Evolutionary conservation across 2,888 invertebrate genomes (phyloP).

Genomic region (Entomobrya multifasciata): DNA sequence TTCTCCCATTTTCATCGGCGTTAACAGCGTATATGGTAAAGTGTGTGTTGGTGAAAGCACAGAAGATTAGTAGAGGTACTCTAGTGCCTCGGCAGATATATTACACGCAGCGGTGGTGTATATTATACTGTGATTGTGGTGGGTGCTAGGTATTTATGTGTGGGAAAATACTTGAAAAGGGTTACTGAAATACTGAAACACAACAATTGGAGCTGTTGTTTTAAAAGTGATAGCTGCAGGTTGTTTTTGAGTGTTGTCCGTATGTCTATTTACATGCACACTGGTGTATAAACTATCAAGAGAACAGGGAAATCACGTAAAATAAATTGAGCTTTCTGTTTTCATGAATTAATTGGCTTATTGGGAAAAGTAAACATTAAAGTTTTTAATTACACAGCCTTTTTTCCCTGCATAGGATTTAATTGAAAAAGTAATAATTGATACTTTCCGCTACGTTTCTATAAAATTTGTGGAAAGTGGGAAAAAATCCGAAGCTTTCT

Average conservation of each 20-base stretch:
- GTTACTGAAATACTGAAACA: too few relatives aligned
- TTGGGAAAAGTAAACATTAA: neutral
- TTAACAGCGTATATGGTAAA: neutral
- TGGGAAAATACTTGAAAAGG: too few relatives aligned
- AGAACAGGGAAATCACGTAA: neutral
- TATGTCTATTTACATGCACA: neutral
- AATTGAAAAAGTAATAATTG: conserved; percentile 16
- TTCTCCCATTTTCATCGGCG: conserved; percentile 57
- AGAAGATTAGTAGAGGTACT: conserved; percentile 2
- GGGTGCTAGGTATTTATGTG: too few relatives aligned
- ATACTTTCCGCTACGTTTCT: conserved; percentile 18
- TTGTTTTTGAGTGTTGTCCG: neutral
- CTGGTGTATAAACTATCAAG: neutral
- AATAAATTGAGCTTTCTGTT: too few relatives aligned
- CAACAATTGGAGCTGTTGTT: too few relatives aligned
- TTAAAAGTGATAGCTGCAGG: neutral
- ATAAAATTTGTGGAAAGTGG: conserved; percentile 50
- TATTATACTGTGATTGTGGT: neutral
- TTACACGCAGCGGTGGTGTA: neutral
- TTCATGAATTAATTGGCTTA: conserved; percentile 9
- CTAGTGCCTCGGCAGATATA: conserved; percentile 13
- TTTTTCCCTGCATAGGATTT: too few relatives aligned
- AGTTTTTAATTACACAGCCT: neutral
- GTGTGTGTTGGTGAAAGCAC: neutral
- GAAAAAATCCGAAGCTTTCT: neutral